Evolutionary conservation across 2,113 vertebrate species (phyloP).

Genomic region (Psammodynastes pulverulentus): DNA sequence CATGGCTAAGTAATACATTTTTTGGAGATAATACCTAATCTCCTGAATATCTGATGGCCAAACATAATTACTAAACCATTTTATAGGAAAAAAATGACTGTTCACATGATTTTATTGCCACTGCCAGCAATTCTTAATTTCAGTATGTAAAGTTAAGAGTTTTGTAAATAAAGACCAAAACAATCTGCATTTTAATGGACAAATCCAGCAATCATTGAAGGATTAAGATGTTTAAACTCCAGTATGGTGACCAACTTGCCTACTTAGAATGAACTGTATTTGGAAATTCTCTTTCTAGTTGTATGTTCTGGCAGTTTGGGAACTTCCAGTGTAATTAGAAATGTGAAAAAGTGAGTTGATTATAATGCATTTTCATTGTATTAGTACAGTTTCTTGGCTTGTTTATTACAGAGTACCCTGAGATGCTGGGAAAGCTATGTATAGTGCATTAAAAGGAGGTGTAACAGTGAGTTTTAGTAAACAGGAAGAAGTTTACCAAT

Average conservation of each 20-base stretch:
- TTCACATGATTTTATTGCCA: not conserved
- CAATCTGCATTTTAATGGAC: not conserved
- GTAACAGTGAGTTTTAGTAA: conserved; percentile 14
- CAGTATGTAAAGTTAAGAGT: fast-evolving
- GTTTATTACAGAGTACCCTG: conserved; percentile 20
- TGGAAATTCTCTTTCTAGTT: not conserved
- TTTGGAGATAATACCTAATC: not conserved
- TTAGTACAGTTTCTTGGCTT: not conserved
- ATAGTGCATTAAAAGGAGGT: conserved; percentile 6
- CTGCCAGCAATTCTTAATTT: not conserved
- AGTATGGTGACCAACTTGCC: fast-evolving
- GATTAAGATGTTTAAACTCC: fast-evolving
- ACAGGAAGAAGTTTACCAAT: conserved; percentile 13
- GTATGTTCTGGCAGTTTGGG: not conserved
- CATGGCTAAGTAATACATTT: not conserved
- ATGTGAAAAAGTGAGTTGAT: not conserved
- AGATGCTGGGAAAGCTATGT: conserved; percentile 16
- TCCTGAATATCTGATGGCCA: not conserved
- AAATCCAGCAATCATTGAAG: not conserved
- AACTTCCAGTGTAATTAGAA: not conserved
- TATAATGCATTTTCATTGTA: not conserved
- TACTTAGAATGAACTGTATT: not conserved
- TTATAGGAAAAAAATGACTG: not conserved
- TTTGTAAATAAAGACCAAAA: fast-evolving
- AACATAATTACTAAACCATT: not conserved